Base-by-base conservation (phyloP, 2,113 vertebrate genomes). In the Climacteris rufus region DNA sequence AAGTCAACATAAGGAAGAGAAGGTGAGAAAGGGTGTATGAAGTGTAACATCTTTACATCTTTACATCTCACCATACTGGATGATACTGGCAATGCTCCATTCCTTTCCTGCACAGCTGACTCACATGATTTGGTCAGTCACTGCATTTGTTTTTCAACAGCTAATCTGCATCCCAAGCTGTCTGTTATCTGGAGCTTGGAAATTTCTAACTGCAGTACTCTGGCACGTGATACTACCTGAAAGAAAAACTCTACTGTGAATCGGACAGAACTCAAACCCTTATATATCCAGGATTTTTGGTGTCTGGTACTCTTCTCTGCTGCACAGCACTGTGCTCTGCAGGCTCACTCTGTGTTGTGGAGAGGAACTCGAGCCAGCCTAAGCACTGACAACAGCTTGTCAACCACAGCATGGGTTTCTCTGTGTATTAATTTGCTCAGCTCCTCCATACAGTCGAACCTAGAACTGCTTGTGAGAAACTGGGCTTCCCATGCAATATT, bases 281-380 rank as follows among this genome's bases (percentile, higher is more conserved):
- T 1, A 1, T 18, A 44, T 20, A 60, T 5, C 12, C 9, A 47
- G 64, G n/a, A 61, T 33, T 35, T 39, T 0, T 17, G 17, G 21
- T 93, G 50, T 21, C n/a, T 33, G 49, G 21, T 60, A 15, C 19
- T 31, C 61, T 25, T 64, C 7, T 27, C 22, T 9, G 22, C 20
- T 28, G 30, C 1, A 6, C 17, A 47, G 31, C 18, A 13, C 45
- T 3, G 18, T 7, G 12, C 33, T 70, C 31, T 40, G 15, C 66
- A 13, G 18, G 18, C 27, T 57, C 4, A 1, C 28, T n/a, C 54
- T 63, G 42, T 0, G 0, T 45, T 49, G 13, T 13, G 33, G 37
- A 52, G 54, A 35, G n/a, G 37, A 79, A 6, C 61, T 13, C 0
- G 0, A 42, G 60, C 15, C 65, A 82, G 39, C 25, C 61, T 14